Base-by-base conservation (phyloP, 2,888 invertebrate species). In the Dorcus parallelipipedus region DNA sequence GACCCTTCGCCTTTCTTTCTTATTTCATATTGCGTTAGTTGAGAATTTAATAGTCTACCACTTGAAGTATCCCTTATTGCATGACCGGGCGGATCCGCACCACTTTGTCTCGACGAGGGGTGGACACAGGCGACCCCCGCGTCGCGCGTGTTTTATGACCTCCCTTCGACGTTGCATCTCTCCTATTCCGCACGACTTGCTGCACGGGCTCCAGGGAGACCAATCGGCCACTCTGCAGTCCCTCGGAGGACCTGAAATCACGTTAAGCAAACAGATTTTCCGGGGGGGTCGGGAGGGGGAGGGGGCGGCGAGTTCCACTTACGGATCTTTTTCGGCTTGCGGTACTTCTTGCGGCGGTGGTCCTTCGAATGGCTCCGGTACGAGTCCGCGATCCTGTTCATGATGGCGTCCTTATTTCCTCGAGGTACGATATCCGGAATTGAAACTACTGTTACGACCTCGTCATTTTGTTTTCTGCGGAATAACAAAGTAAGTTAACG, bases 111-210 rank as follows among this genome's bases (percentile, higher is more conserved):
- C 90, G 64, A 88, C 84, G 55, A 94, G 83, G 9, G 92, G 89
- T 5, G 93, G 93, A 80, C 96, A 96, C 5, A 88, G 83, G 33
- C 85, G 82, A 8, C 95, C 95, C 9, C 92, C 93, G 9, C 91
- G 83, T 60, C 90, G 83, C 55, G 91, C 87, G 68, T 90, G 88
- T 69, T 89, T 87, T 65, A 89, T 79, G 56, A 95, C 86, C 68
- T 88, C 86, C 62, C 95, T 84, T 67, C 87, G 87, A 69, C 95
- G 86, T 76, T 88, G 83, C 78, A 91, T 91, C 72, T 93, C 91
- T 23, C 96, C 95, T 61, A 95, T 93, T 64, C 94, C 94, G 74
- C 95, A 94, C 53, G 90, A 88, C 73, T 90, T 89, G 78, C 89
- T 91, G 81, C 96, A 96, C 7, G 86, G 81, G 71, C 90, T 89